Conservation (phyloP, 2,888 invertebrate genomes). For the Noctua pronuba region DNA sequence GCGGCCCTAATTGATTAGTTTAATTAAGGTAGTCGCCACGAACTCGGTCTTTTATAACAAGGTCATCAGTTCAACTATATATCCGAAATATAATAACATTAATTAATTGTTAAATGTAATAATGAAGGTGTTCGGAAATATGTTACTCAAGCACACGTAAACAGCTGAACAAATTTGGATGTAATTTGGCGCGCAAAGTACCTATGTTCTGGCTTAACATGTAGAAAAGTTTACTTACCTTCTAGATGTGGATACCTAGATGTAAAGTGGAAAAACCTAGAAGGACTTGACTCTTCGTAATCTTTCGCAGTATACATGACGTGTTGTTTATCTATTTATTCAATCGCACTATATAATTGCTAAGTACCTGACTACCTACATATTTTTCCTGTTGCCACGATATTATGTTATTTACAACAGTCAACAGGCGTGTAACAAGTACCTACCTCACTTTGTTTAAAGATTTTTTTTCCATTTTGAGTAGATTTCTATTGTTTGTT, state of each 20-base stretch:
- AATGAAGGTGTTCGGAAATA: background rate
- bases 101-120: background rate
- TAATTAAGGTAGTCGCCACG: conserved; percentile 18
- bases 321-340: background rate
- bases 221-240: background rate
- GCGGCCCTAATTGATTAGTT: conserved; percentile 36
- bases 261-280: background rate
- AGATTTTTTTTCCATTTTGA: background rate
- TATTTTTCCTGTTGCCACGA: background rate
- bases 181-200: background rate
- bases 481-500: background rate
- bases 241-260: background rate
- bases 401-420: background rate
- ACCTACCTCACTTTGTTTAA: background rate
- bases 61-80: background rate
- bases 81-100: background rate
- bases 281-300: background rate
- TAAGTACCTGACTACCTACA: background rate
- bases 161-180: background rate
- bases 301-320: background rate
- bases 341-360: background rate
- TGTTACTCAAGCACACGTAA: background rate
- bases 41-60: background rate
- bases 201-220: background rate
- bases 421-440: background rate